Base-by-base conservation (phyloP, 1,140 invertebrate species). In the Papilio aristodemus region DNA sequence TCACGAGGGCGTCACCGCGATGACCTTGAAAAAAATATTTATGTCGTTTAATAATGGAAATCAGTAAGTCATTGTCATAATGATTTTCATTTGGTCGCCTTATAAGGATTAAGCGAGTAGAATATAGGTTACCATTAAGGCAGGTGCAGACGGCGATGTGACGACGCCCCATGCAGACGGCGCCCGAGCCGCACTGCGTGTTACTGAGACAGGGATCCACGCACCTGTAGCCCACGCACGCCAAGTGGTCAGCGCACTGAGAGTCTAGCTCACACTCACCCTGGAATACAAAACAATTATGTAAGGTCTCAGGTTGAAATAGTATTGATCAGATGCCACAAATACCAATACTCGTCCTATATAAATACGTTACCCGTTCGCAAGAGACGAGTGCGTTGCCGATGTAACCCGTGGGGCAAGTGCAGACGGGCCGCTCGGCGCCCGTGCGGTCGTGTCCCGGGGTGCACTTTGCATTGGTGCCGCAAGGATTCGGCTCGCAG, bases 71-170 rank as follows among this genome's bases (percentile, higher is more conserved):
- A n/a, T n/a, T n/a, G n/a, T n/a, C n/a, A n/a, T n/a, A n/a, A n/a
- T n/a, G n/a, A n/a, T n/a, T n/a, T n/a, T n/a, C n/a, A n/a, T n/a
- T n/a, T n/a, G n/a, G n/a, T n/a, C n/a, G n/a, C n/a, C n/a, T n/a
- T n/a, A n/a, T n/a, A n/a, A n/a, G n/a, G n/a, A n/a, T n/a, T n/a
- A n/a, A n/a, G n/a, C n/a, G n/a, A n/a, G n/a, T 54, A 8, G 5
- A 22, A 8, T 32, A 14, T 39, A 36, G 46, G 22, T 94, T 95
- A 62, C 97, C 97, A 37, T 94, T 91, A 0, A 95, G 95, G 80
- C 97, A 98, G 0, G 95, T 95, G 84, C 97, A 98, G 11, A 97
- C 95, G 1, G 96, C 96, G 54, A 96, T 93, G 82, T 97, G 96
- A 39, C 95, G 92, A 11, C 95, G 91, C 0, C 94, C 92, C 74